Evolutionary conservation across 2,113 vertebrate genomes (phyloP).

Genomic region (Upupa epops): DNA sequence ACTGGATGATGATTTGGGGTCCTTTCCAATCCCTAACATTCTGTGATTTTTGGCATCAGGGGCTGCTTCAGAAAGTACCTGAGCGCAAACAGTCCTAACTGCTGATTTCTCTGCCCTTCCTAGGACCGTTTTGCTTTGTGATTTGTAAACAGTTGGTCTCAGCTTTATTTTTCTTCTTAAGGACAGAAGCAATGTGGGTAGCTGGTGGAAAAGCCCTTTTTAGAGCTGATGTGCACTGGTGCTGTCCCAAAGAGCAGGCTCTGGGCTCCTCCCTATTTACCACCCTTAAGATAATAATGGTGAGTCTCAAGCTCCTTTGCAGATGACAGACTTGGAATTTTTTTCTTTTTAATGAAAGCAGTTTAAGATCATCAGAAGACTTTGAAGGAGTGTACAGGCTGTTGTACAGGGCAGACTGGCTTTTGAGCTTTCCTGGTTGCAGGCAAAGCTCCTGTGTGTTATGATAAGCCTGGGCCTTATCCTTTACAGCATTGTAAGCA

Average conservation of each 20-base stretch:
- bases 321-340: neutral
- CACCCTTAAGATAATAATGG: no score
- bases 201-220: neutral
- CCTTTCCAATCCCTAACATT: no score
- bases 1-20: no score
- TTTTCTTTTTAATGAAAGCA: neutral
- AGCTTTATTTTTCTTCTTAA: neutral
- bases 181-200: neutral
- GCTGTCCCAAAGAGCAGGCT: neutral
- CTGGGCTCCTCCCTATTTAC: neutral
- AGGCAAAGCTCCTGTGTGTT: neutral
- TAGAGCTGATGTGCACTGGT: neutral
- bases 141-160: neutral
- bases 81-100: neutral
- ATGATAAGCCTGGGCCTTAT: neutral
- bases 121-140: neutral
- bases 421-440: neutral
- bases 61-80: neutral
- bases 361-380: neutral
- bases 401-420: neutral
- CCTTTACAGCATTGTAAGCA: neutral
- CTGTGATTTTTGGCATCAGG: rapidly evolving
- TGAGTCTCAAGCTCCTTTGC: neutral
- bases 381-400: neutral
- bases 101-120: neutral